Percentiles rank a stretch among this genome's conserved stretches.
phyloP scores from a whole-genome alignment of 2,888 invertebrate species.

The Eupelmus urozonus region DNA sequence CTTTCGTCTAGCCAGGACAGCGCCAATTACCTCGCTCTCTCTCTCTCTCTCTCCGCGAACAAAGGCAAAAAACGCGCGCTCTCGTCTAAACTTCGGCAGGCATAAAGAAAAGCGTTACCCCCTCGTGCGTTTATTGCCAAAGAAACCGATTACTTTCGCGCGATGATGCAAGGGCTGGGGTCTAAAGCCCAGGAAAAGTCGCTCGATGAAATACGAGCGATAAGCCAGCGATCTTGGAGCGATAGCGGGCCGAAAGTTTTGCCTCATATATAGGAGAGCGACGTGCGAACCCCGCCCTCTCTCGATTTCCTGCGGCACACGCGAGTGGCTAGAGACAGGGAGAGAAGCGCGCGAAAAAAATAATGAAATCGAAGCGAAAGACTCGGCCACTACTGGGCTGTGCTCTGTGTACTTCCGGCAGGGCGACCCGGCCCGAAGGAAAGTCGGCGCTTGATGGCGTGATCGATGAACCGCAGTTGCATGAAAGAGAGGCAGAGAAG shows the following conservation, averaged over 20 bases:
- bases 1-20: too few relatives aligned
- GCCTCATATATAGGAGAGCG: too few relatives aligned
- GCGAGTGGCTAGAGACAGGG: too few relatives aligned
- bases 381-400: not conserved
- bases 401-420: conserved; percentile 38
- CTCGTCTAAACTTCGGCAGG: not conserved
- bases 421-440: conserved; percentile 25
- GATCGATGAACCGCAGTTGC: conserved; percentile 57
- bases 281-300: too few relatives aligned
- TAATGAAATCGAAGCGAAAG: conserved; percentile 20
- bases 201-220: conserved; percentile 34
- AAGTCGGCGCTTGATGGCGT: conserved; percentile 56
- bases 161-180: conserved; percentile 31
- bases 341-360: conserved; percentile 18
- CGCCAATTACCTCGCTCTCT: too few relatives aligned
- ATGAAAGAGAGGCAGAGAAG: conserved; percentile 37
- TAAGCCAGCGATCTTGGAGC: conserved; percentile 22
- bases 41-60: too few relatives aligned
- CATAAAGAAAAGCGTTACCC: conserved; percentile 20
- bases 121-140: conserved; percentile 34
- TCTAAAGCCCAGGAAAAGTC: conserved; percentile 18
- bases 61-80: too few relatives aligned
- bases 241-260: conserved; percentile 34
- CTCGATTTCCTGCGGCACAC: too few relatives aligned
- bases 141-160: conserved; percentile 42